These are phyloP conservation scores for Lithophane leautieri DNA, from an alignment of 2,888 invertebrate genomes.

Conservation along the genomic window DNA sequence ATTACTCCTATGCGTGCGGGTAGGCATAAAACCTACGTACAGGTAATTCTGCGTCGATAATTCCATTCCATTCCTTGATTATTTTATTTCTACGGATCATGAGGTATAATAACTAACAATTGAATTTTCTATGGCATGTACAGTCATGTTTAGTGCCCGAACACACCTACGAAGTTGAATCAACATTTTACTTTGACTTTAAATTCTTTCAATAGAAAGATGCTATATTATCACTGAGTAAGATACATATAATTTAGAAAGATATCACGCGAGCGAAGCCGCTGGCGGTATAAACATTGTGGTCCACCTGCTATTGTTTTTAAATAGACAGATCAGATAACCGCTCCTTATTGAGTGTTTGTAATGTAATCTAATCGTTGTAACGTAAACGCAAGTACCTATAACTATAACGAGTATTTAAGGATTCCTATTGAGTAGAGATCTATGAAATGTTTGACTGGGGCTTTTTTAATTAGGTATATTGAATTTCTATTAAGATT, in stretches of 20 bases:
- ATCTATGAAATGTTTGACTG: conserved; percentile 4
- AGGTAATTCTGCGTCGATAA: not conserved
- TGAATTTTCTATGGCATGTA: not conserved
- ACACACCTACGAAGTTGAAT: not conserved
- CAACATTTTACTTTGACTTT: not conserved
- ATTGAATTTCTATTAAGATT: not conserved
- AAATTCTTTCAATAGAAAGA: too few relatives aligned
- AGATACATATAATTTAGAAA: too few relatives aligned
- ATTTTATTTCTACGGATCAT: not conserved
- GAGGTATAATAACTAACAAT: conserved; percentile 14
- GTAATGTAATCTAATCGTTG: conserved; percentile 28
- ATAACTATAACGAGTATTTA: not conserved
- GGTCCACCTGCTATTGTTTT: conserved; percentile 29
- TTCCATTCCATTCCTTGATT: conserved; percentile 1
- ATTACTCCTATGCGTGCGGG: conserved; percentile 6
- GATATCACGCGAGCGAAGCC: too few relatives aligned
- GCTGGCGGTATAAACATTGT: not conserved
- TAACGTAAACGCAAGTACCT: not conserved
- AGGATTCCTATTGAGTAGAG: not conserved
- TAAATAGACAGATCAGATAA: conserved; percentile 3
- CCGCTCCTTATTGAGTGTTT: conserved; percentile 11
- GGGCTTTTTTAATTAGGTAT: not conserved
- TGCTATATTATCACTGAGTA: too few relatives aligned
- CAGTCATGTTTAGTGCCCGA: not conserved
- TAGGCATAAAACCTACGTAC: not conserved